These are phyloP conservation scores for Pseudomyrmex cubaensis DNA, from an alignment of 1,140 invertebrate genomes.

Conservation along the genomic window DNA sequence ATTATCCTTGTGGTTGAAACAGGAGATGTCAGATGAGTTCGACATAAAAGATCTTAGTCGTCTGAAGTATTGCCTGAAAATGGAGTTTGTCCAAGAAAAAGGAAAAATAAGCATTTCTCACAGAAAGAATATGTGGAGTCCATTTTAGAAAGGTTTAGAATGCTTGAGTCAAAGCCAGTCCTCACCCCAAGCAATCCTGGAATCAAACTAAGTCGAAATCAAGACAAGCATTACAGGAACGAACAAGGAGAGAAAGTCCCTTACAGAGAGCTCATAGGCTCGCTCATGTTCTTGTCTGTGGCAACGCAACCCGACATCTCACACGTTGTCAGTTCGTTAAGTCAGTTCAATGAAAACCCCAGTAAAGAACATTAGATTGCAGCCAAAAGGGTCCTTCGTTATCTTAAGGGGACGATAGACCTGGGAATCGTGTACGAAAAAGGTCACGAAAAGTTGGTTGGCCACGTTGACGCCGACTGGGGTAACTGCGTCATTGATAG, in stretches of 20 bases:
- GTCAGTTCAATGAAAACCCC: constrained; percentile 63
- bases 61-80: constrained; percentile 53
- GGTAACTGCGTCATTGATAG: too few relatives aligned
- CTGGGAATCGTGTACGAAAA: constrained; percentile 52
- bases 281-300: constrained; percentile 77
- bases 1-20: constrained; percentile 91
- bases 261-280: constrained; percentile 78
- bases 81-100: constrained; percentile 66
- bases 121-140: constrained; percentile 52
- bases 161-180: constrained; percentile 71
- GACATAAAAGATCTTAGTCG: constrained; percentile 62
- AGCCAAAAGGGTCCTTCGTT: constrained; percentile 73
- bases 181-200: constrained; percentile 59
- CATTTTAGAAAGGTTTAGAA: constrained; percentile 60
- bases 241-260: constrained; percentile 28
- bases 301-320: constrained; percentile 80
- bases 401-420: constrained; percentile 71
- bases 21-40: neutral
- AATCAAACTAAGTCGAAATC: constrained; percentile 1
- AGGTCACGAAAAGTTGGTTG: neutral
- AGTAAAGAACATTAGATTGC: constrained; percentile 68
- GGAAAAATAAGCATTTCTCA: neutral
- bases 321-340: constrained; percentile 70
- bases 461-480: constrained; percentile 69
- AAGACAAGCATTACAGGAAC: too few relatives aligned